phyloP scores from a whole-genome alignment of 2,113 vertebrate genomes.

The Gymnarchus niloticus region DNA sequence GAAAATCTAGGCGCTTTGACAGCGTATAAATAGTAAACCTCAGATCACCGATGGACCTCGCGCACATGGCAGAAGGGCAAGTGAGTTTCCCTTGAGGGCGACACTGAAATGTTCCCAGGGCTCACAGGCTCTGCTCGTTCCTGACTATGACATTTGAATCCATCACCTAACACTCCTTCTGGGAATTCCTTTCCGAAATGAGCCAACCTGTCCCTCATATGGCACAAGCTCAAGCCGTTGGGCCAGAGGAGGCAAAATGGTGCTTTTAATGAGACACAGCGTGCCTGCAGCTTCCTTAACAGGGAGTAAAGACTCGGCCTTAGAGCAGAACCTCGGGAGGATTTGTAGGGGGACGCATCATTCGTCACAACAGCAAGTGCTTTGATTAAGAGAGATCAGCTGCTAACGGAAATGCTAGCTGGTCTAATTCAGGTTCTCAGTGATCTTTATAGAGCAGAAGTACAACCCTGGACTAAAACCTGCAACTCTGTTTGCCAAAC shows the following conservation, averaged over 20 bases:
- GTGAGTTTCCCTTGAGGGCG: not conserved
- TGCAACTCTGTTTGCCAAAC: not conserved
- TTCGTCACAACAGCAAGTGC: not conserved
- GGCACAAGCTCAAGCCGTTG: not conserved
- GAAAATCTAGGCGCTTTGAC: not conserved
- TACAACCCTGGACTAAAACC: not conserved
- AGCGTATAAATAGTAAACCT: not conserved
- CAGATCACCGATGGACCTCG: not conserved
- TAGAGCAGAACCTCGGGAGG: not conserved
- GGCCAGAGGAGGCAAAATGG: no score
- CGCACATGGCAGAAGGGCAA: not conserved
- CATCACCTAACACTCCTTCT: not conserved
- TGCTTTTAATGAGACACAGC: no score
- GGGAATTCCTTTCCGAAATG: not conserved
- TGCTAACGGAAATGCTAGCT: not conserved
- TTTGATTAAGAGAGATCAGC: not conserved
- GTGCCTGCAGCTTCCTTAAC: not conserved
- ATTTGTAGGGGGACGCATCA: not conserved
- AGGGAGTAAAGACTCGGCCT: not conserved
- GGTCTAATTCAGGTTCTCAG: not conserved
- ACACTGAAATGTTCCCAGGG: not conserved
- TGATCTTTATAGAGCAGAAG: not conserved
- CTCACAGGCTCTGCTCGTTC: not conserved
- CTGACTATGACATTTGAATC: not conserved
- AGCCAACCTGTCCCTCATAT: constrained; percentile 3